Evolutionary conservation across 2,113 vertebrate genomes (phyloP), one percentile per base, ranked within the genome.

Genomic region (Anhinga anhinga): DNA sequence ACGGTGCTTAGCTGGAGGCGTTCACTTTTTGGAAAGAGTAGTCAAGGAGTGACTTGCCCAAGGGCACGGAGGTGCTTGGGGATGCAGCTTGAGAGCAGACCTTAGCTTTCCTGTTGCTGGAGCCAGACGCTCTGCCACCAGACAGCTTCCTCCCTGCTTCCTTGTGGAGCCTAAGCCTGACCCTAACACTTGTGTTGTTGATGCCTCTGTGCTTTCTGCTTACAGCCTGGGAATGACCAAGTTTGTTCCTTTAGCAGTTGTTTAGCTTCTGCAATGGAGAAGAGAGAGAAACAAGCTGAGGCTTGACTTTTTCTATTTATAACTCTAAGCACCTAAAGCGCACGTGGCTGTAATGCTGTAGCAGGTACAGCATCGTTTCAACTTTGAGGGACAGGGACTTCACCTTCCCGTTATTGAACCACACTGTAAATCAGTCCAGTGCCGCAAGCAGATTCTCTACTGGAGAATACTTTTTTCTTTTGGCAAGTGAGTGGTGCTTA

Each of bases 221-320:
- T 78, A 22, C 15, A 80, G 70, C 71, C 63, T 44, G 38, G 0
- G 5, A 67, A 80, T 42, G 23, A 32, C 56, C n/a, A 26, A 5
- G 16, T 59, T 18, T 85, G 12, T 58, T 77, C 58, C 63, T 93
- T 92, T 16, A 86, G 79, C 72, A 82, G 38, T 42, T 2, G 1
- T 74, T 73, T 88, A 58, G 49, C 45, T 92, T 84, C 73, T 76
- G 32, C 89, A 92, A 7, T 71, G 40, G 47, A 81, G 76, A 78
- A 67, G 32, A 63, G 61, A 67, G n/a, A 87, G 69, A 86, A 89
- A 90, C 61, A 58, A 73, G 50, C 13, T 55, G 56, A 80, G 29
- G 10, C 74, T 92, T 93, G 58, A 42, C 38, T 79, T 69, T 27
- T 62, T 95, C 34, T 84, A 3, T 55, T 82, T 91, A 23, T 58